Conservation (phyloP, 2,113 vertebrate genomes). For the Ctenomys sociabilis region DNA sequence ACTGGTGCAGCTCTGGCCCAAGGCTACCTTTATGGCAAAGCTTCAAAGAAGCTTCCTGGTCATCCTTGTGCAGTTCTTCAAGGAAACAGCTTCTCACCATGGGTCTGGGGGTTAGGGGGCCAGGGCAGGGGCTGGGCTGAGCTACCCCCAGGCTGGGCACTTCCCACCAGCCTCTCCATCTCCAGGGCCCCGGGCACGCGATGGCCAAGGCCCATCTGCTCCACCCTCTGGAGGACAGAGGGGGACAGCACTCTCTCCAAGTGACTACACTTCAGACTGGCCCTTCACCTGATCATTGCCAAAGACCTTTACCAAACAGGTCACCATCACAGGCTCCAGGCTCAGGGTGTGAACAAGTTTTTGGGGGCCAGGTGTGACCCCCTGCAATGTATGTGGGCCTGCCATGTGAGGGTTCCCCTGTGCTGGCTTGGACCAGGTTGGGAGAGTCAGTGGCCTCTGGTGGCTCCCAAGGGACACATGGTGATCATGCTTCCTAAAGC, state of each 20-base stretch:
- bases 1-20: not conserved
- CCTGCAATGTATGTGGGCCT: not conserved
- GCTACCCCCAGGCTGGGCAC: not conserved
- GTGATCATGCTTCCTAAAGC: not conserved
- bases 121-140: not conserved
- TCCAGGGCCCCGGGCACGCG: not conserved
- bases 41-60: not conserved
- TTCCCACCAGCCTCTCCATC: not conserved
- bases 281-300: not conserved
- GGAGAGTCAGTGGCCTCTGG: not conserved
- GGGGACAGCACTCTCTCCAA: not conserved
- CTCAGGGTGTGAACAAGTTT: not conserved
- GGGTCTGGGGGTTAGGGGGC: not conserved
- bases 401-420: not conserved
- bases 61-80: not conserved
- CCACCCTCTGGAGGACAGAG: not conserved
- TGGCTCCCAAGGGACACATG: not conserved
- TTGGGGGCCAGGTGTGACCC: not conserved
- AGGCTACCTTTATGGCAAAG: not conserved
- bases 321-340: not conserved
- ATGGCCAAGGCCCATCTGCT: not conserved
- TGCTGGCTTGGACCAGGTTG: not conserved
- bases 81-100: not conserved
- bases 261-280: not conserved
- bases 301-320: not conserved